phyloP scores from a whole-genome alignment of 1,140 invertebrate genomes.

The Hesperophylax magnus region DNA sequence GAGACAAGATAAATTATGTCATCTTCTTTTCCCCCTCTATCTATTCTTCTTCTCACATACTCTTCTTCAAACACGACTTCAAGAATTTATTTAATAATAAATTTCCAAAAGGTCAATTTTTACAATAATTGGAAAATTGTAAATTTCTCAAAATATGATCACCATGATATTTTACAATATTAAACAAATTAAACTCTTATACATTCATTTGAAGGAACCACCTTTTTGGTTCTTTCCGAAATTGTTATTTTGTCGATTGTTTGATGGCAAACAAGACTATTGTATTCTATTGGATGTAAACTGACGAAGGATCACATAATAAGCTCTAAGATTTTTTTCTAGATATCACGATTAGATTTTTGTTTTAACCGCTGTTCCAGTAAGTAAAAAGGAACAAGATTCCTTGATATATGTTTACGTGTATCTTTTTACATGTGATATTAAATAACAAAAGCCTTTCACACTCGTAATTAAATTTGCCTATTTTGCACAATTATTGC shows the following conservation, averaged over 20 bases:
- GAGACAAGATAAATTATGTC: neutral
- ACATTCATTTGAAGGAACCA: neutral
- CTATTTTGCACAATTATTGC: constrained; percentile 12
- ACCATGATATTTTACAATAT: neutral
- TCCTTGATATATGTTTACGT: constrained; percentile 16
- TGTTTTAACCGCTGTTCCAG: constrained; percentile 6
- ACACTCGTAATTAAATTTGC: constrained; percentile 28
- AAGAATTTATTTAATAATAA: no score
- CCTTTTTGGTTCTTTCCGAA: neutral
- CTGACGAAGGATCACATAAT: constrained; percentile 21
- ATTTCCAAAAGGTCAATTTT: no score
- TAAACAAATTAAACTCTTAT: neutral
- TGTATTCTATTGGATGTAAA: neutral
- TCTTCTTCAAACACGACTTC: neutral
- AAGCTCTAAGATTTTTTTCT: constrained; percentile 36
- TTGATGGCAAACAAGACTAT: neutral
- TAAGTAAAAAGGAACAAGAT: constrained; percentile 32
- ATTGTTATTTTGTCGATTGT: neutral
- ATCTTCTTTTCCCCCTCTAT: constrained; percentile 2
- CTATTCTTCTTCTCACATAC: constrained; percentile 15
- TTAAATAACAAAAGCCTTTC: constrained; percentile 25
- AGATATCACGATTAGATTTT: constrained; percentile 32
- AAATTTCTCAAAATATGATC: no score
- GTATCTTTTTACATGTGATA: constrained; percentile 28
- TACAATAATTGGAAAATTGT: no score